Percentiles rank a stretch among this genome's conserved stretches.
Conservation (phyloP, 2,797 vertebrate genomes). For the Acanthiza pusilla region DNA sequence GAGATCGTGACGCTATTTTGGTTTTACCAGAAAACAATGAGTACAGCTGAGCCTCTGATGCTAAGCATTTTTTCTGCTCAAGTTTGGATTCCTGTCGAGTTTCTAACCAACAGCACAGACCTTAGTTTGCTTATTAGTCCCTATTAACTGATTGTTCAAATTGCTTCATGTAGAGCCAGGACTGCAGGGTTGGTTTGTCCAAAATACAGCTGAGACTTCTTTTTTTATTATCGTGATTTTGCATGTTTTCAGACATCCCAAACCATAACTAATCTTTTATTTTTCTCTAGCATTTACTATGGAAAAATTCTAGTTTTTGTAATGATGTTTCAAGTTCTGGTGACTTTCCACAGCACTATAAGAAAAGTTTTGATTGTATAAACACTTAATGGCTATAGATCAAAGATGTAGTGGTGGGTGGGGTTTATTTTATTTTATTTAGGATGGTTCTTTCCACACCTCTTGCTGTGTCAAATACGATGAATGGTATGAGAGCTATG, state of each 20-base stretch:
- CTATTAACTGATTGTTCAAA: slow-evolving; percentile 1
- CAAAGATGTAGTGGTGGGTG: neutral
- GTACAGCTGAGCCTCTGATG: neutral
- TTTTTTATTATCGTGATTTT: neutral
- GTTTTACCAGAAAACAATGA: slow-evolving; percentile 42
- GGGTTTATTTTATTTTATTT: neutral
- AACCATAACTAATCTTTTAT: neutral
- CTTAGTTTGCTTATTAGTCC: neutral
- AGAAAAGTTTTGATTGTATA: neutral
- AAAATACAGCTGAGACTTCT: neutral
- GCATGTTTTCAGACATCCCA: neutral
- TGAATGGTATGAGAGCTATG: neutral
- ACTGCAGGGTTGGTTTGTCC: neutral
- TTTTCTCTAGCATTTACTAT: neutral
- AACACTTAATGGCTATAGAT: neutral
- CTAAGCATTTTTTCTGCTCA: slow-evolving; percentile 1
- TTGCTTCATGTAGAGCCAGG: slow-evolving; percentile 17
- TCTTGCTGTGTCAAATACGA: neutral
- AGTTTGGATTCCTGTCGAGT: neutral
- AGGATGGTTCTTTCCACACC: neutral
- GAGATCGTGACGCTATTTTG: neutral
- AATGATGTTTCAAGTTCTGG: neutral
- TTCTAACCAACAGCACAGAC: neutral
- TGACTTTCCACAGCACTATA: neutral
- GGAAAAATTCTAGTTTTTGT: neutral